Conservation (phyloP, 2,797 vertebrate genomes). For the Fistularia commersonii region DNA sequence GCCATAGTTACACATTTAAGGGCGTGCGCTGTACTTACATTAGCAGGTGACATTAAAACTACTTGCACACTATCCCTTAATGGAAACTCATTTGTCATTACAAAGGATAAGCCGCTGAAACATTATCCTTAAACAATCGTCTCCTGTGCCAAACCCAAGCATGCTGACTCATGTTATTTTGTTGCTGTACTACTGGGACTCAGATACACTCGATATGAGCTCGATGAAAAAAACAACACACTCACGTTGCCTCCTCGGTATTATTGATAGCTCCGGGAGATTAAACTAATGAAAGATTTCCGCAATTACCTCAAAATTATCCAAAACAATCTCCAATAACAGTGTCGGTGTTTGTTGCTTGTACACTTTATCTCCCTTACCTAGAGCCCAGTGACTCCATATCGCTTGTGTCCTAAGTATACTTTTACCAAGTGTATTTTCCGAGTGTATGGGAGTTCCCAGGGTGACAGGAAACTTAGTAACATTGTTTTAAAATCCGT, state of each 20-base stretch:
- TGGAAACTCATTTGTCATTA: constrained; percentile 17
- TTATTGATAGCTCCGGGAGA: too few relatives aligned
- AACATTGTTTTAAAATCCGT: constrained; percentile 35
- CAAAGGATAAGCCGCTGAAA: constrained; percentile 26
- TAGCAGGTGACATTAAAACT: constrained; percentile 20
- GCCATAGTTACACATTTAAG: constrained; percentile 43
- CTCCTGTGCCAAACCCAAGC: constrained; percentile 12
- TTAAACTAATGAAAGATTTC: too few relatives aligned
- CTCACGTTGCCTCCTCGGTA: constrained; percentile 7
- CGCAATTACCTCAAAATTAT: constrained; percentile 8
- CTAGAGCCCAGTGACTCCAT: too few relatives aligned
- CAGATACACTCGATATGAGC: constrained; percentile 21
- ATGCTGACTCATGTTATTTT: constrained; percentile 39
- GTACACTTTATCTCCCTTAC: too few relatives aligned
- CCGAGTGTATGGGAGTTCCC: too few relatives aligned
- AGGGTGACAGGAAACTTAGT: constrained; percentile 35
- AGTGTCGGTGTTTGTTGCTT: too few relatives aligned
- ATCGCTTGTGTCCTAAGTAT: too few relatives aligned
- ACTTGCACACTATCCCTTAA: constrained; percentile 24
- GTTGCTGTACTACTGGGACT: constrained; percentile 17
- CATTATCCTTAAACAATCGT: constrained; percentile 29
- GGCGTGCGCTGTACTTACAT: constrained; percentile 39
- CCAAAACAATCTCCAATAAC: constrained; percentile 17
- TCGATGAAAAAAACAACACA: constrained; percentile 25
- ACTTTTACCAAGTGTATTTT: too few relatives aligned